phyloP scores from a whole-genome alignment of 2,113 vertebrate species.

The Pterocles orientalis region DNA sequence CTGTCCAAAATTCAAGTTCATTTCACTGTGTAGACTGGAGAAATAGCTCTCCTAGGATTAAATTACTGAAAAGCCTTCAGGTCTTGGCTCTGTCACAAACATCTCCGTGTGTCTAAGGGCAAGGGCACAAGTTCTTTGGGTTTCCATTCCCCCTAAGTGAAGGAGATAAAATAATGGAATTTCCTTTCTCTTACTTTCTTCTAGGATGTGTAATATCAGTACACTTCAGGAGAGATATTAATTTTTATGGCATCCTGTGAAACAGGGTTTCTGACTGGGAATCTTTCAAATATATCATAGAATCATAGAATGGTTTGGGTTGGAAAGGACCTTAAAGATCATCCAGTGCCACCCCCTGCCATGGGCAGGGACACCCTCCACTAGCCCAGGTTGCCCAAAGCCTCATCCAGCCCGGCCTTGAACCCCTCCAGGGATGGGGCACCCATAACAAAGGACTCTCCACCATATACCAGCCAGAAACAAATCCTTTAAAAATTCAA shows the following conservation, averaged over 20 bases:
- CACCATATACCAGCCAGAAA: background rate
- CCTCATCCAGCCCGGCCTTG: too few relatives aligned
- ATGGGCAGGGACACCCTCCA: too few relatives aligned
- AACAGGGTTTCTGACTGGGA: accelerated
- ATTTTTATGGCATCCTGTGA: background rate
- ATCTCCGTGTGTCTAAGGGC: background rate
- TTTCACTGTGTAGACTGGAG: background rate
- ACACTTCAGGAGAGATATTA: background rate
- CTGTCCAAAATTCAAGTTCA: background rate
- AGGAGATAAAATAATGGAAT: background rate
- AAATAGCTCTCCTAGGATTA: background rate
- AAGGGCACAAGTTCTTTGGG: background rate
- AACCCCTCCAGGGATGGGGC: too few relatives aligned
- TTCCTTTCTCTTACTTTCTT: background rate
- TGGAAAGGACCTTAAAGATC: too few relatives aligned
- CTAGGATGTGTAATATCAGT: accelerated
- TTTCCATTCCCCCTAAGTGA: background rate
- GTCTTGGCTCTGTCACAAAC: background rate
- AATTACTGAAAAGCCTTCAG: background rate
- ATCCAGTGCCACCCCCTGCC: too few relatives aligned
- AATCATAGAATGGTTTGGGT: too few relatives aligned
- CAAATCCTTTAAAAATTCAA: background rate
- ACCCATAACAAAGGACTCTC: background rate
- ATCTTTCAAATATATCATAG: background rate
- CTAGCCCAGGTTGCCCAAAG: too few relatives aligned